These are phyloP conservation scores for Barnardius zonarius DNA, from an alignment of 2,113 vertebrate species.

Conservation along the genomic window DNA sequence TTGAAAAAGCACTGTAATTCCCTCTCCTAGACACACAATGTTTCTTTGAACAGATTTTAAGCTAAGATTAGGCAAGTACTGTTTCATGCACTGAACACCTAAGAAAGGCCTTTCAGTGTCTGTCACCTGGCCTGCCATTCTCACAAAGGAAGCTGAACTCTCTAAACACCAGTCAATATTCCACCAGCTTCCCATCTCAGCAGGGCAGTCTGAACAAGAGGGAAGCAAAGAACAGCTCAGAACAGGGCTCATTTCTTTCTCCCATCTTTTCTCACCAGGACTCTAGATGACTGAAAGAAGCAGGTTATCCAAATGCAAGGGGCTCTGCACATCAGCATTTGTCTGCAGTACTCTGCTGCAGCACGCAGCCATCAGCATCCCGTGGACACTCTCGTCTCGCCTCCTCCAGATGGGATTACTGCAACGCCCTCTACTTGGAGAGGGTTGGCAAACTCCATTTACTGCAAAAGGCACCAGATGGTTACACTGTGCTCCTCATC, in stretches of 20 bases:
- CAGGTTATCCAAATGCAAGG: not conserved
- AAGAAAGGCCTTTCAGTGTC: constrained; percentile 35
- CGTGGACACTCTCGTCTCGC: not conserved
- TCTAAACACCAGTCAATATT: not conserved
- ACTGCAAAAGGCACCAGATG: constrained; percentile 17
- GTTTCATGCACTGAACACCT: not conserved
- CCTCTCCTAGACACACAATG: constrained; percentile 23
- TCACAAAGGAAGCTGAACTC: constrained; percentile 18
- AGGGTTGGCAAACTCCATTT: not conserved
- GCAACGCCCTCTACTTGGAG: not conserved
- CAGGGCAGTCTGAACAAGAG: not conserved
- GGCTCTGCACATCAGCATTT: not conserved
- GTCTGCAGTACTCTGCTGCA: not conserved
- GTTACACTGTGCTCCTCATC: not conserved
- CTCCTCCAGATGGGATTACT: not conserved
- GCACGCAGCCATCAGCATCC: not conserved
- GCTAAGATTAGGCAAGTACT: constrained; percentile 16
- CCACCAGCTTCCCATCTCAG: not conserved
- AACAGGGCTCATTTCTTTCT: not conserved
- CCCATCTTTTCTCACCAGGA: not conserved
- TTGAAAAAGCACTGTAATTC: constrained; percentile 37
- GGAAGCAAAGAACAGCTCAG: not conserved
- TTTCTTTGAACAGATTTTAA: constrained; percentile 41
- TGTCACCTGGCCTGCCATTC: not conserved
- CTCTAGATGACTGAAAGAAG: not conserved